phyloP scores from a whole-genome alignment of 64 coral and sea anemone species.

The Actinia equina region DNA sequence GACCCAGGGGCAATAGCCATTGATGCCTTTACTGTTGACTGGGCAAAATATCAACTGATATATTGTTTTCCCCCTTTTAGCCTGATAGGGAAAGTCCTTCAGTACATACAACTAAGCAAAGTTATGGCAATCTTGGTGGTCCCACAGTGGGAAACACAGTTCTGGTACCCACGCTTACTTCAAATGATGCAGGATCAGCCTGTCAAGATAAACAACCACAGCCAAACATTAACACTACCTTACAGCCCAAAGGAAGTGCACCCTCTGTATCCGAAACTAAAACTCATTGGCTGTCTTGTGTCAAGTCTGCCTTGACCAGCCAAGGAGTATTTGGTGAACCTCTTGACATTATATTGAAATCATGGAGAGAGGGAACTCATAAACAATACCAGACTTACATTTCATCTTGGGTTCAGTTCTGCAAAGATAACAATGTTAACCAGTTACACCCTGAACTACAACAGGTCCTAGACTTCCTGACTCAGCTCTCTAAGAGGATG shows the following conservation, averaged over 20 bases:
- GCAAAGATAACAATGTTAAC: neutral
- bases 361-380: constrained; percentile 22
- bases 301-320: constrained; percentile 18
- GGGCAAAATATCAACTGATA: constrained; percentile 35
- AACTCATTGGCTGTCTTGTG: constrained; percentile 59
- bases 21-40: constrained; percentile 58
- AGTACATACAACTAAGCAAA: constrained; percentile 4
- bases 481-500: constrained; percentile 26
- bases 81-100: constrained; percentile 50
- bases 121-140: constrained; percentile 27
- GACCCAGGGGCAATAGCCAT: constrained; percentile 48
- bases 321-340: constrained; percentile 20
- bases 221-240: constrained; percentile 30
- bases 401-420: constrained; percentile 8
- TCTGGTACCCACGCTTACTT: constrained; percentile 52
- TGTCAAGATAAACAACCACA: constrained; percentile 31
- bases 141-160: constrained; percentile 55
- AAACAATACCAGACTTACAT: constrained; percentile 44
- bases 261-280: constrained; percentile 52
- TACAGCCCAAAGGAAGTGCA: constrained; percentile 35
- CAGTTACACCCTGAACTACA: neutral
- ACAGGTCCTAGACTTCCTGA: constrained; percentile 29
- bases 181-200: constrained; percentile 37
- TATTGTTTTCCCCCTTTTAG: constrained; percentile 61
- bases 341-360: constrained; percentile 19